Evolutionary conservation across 2,113 vertebrate species (phyloP), one percentile per base, ranked within the genome.

Genomic region (Tinamus guttatus): DNA sequence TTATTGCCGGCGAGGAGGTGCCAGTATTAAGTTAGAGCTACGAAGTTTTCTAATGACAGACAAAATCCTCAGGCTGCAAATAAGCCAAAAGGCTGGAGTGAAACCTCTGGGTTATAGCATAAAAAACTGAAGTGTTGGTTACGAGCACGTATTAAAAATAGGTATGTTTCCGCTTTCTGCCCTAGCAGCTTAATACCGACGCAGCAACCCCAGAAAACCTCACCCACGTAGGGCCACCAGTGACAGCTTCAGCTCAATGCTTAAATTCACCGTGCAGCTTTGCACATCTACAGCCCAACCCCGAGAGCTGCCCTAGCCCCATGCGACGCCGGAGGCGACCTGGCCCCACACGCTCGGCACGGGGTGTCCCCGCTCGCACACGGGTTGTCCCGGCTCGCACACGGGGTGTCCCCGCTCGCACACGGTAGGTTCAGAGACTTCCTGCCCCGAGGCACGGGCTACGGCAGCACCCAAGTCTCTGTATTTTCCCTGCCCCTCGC

Each of bases 381-480:
- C n/a, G n/a, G n/a, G n/a, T 40, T 8, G 8, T 12, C 40, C 40
- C 40, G 40, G 40, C 40, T 41, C 40, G 13, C n/a, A 13, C 40
- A 41, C 40, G 87, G 87, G 5, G 49, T 82, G 81, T 73, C 94
- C 58, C 77, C 79, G 63, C 56, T 43, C 14, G 59, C 86, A 71
- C 25, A 12, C n/a, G 80, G 84, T 21, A 18, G 75, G 80, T 94
- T 81, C 4, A 5, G 62, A 93, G 58, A 76, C 91, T 95, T 95
- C 94, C 95, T 85, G 67, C 67, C 87, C 54, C 75, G 91, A 85
- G 94, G 93, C 85, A 94, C 75, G 22, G 68, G 45, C 20, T 24
- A 40, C 74, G 47, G 70, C 69, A 19, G 2, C 59, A 62, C 20
- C 65, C 21, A 74, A 43, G 43, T 16, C 43, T 17, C 43, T 43